phyloP scores from a whole-genome alignment of 2,113 vertebrate genomes.

The Circaetus gallicus region DNA sequence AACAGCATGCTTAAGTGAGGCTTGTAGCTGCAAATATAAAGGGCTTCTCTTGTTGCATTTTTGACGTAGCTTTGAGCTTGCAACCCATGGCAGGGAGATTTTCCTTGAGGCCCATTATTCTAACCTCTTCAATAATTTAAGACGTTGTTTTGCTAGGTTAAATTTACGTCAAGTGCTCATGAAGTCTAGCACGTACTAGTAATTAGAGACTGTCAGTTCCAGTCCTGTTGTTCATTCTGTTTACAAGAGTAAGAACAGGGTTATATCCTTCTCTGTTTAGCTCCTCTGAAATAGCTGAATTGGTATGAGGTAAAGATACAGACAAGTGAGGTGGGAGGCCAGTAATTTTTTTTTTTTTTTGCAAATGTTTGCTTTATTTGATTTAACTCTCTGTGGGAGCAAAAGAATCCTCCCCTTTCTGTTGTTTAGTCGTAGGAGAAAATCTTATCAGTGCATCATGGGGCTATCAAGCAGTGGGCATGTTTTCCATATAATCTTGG shows the following conservation, averaged over 20 bases:
- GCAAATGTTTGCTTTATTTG: not conserved
- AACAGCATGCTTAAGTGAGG: not conserved
- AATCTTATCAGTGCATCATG: not conserved
- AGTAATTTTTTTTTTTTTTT: too few relatives aligned
- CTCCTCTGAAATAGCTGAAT: not conserved
- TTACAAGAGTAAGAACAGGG: not conserved
- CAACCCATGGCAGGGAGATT: not conserved
- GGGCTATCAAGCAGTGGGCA: not conserved
- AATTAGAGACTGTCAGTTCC: not conserved
- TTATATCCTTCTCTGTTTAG: not conserved
- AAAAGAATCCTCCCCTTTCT: not conserved
- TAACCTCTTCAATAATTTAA: not conserved
- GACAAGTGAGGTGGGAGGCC: not conserved
- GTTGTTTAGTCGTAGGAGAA: not conserved
- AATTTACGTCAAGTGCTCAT: not conserved
- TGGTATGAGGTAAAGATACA: not conserved
- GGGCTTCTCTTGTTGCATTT: not conserved
- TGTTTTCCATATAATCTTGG: not conserved
- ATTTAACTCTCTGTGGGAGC: not conserved
- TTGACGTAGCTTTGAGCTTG: not conserved
- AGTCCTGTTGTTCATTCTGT: not conserved
- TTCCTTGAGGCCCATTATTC: not conserved
- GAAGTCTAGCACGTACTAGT: not conserved
- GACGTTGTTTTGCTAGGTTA: not conserved
- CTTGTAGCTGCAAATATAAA: not conserved